Evolutionary conservation across 2,888 invertebrate genomes (phyloP), one percentile per base, ranked within the genome.

Genomic region (Aleiodes alternator): DNA sequence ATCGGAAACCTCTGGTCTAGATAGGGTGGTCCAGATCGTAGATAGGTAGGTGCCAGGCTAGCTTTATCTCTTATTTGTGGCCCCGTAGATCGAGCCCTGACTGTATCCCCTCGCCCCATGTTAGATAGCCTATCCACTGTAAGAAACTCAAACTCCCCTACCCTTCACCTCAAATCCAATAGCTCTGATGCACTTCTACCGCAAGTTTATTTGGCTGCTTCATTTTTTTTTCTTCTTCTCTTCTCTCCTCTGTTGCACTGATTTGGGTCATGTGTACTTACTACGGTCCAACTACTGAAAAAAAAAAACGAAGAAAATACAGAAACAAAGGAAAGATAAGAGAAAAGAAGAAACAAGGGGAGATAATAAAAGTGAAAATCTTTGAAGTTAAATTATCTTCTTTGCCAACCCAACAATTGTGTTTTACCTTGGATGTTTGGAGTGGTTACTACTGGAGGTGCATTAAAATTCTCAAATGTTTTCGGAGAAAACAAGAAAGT

Each of bases 61-160:
- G 80, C 81, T 82, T 86, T 86, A 85, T 86, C 86, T 83, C 82
- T 84, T 85, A 83, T 86, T 85, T 84, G 83, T 85, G 81, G 82
- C 81, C 78, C 76, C 80, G 82, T 85, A 82, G 84, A 86, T 78
- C 76, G 76, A 61, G 75, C 71, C 76, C 75, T 75, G 72, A 72
- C 68, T 72, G 75, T n/a, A 50, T 31, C 59, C 69, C 71, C 75
- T 9, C 38, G 34, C 59, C 69, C 74, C 70, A 70, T 73, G 51
- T 57, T 70, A 48, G 72, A 72, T 76, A 72, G 38, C 64, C 34
- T 55, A 64, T 53, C 64, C 69, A 68, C 38, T 53, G 55, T 66
- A 72, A 53, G 59, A 72, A 69, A 55, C 51, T 23, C 51, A n/a
- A 61, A 48, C 66, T 29, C 57, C 38, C 53, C 69, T 55, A 43